Conservation (phyloP, 2,797 vertebrate genomes). For the Pterois miles region DNA sequence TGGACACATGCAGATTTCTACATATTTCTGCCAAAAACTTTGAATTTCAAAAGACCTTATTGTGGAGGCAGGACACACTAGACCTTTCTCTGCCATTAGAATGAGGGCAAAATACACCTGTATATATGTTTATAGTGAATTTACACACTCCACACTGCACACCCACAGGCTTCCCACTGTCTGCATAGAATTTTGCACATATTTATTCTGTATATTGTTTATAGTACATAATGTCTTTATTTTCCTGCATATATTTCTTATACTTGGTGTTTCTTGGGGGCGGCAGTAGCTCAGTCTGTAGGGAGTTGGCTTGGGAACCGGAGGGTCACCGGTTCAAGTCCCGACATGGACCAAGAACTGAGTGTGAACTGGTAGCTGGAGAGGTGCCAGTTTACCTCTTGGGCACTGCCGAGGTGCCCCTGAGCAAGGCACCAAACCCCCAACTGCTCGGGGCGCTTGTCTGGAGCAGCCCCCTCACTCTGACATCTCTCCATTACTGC, state of each 20-base stretch:
- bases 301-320: no score
- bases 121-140: neutral
- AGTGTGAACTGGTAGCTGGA: no score
- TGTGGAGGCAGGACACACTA: constrained; percentile 24
- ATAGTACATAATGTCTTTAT: neutral
- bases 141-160: neutral
- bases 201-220: neutral
- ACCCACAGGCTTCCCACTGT: neutral
- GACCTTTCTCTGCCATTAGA: constrained; percentile 36
- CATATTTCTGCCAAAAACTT: neutral
- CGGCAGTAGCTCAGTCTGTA: no score
- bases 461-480: no score
- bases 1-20: neutral
- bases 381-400: no score
- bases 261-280: neutral
- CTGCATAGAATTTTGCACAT: neutral
- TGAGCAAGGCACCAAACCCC: no score
- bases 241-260: neutral
- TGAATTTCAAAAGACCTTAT: constrained; percentile 17
- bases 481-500: no score
- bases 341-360: no score
- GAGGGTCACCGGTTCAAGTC: no score
- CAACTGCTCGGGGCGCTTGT: no score
- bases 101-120: neutral
- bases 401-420: no score